A percentile compares a stretch with the other conserved stretches of the same genome.
Evolutionary conservation across 2,888 invertebrate species (phyloP).

Genomic region (Cistogaster globosa): DNA sequence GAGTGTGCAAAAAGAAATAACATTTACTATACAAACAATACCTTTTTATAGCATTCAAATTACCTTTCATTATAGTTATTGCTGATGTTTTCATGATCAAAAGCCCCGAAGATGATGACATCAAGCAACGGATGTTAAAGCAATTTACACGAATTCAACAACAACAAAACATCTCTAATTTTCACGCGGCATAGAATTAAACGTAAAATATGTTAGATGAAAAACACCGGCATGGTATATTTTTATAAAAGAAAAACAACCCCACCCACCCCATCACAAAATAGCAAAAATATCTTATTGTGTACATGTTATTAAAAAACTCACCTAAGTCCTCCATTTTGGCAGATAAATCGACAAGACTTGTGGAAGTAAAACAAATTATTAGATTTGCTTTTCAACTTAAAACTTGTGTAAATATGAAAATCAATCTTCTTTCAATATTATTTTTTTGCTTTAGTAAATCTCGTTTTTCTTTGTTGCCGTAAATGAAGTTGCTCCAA

Average conservation of each 20-base stretch:
- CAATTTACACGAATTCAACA: conserved; percentile 34
- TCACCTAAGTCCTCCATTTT: conserved; percentile 70
- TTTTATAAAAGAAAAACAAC: conserved; percentile 29
- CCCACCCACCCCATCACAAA: conserved; percentile 60
- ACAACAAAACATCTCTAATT: conserved; percentile 2
- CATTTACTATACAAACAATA: background rate
- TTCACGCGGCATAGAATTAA: too few relatives aligned
- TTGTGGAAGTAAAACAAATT: conserved; percentile 15
- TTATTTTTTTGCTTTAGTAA: conserved; percentile 25
- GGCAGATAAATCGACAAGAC: conserved; percentile 24
- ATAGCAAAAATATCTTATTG: background rate
- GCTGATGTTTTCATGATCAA: conserved; percentile 30
- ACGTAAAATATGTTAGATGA: background rate
- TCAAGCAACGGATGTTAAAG: conserved; percentile 44
- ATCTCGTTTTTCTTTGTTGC: conserved; percentile 37
- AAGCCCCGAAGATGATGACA: conserved; percentile 48
- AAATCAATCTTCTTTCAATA: conserved; percentile 7
- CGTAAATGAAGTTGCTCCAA: conserved; percentile 45
- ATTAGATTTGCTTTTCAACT: background rate
- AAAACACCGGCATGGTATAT: conserved; percentile 57
- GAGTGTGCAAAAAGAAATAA: background rate
- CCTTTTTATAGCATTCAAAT: conserved; percentile 5
- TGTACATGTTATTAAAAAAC: conserved; percentile 13
- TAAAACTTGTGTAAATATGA: background rate
- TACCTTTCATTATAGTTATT: conserved; percentile 2